phyloP scores from a whole-genome alignment of 2,888 invertebrate genomes.

The Pollenia labialis region DNA sequence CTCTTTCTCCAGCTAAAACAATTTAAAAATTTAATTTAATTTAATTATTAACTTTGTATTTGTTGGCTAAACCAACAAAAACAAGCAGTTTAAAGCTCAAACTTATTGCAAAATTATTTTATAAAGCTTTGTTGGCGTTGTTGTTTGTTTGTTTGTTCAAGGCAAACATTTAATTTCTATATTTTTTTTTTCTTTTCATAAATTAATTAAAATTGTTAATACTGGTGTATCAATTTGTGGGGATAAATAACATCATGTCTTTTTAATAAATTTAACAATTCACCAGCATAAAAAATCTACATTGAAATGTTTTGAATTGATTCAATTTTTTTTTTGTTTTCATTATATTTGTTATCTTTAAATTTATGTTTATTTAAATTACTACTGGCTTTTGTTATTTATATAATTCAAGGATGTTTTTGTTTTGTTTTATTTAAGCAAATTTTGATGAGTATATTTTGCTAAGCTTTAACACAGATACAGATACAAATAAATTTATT shows the following conservation, averaged over 20 bases:
- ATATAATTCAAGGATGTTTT: conserved; percentile 21
- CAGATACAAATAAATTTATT: not conserved
- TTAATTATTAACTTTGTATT: conserved; percentile 22
- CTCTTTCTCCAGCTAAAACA: not conserved
- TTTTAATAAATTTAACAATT: not conserved
- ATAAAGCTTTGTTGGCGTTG: not conserved
- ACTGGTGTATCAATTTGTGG: not conserved
- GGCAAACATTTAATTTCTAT: not conserved
- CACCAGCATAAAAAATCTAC: not conserved
- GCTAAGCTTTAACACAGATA: not conserved
- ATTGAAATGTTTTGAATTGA: not conserved
- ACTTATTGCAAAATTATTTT: conserved; percentile 19
- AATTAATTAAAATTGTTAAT: conserved; percentile 17
- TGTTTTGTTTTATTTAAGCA: not conserved
- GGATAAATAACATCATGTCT: conserved; percentile 2
- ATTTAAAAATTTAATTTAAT: conserved; percentile 28
- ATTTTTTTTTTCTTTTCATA: not conserved
- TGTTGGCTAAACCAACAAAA: conserved; percentile 9
- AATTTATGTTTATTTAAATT: conserved; percentile 8
- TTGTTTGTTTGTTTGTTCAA: not conserved
- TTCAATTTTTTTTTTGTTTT: not conserved
- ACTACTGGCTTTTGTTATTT: conserved; percentile 2
- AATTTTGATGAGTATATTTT: conserved; percentile 3
- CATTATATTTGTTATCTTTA: not conserved
- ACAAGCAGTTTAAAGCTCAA: not conserved